Percentiles rank a stretch among this genome's conserved stretches.
These are phyloP conservation scores for Paedocypris sp. DNA, from an alignment of 2,113 vertebrate genomes.

Conservation along the genomic window DNA sequence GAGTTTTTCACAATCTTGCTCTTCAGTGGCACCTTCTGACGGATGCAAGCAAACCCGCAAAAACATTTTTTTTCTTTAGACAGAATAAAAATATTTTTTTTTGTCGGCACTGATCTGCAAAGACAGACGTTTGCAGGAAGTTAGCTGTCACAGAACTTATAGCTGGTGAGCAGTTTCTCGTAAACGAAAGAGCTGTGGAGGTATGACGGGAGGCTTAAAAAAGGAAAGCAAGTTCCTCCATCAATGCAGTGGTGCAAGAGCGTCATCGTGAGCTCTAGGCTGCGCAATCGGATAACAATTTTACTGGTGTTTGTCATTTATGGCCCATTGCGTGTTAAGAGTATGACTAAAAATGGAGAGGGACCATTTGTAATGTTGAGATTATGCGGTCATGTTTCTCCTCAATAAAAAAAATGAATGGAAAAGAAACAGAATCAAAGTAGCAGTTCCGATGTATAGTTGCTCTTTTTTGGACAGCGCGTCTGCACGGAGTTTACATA, in stretches of 20 bases:
- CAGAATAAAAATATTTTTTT: too few species aligned
- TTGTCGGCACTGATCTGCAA: conserved; percentile 54
- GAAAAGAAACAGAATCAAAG: background rate
- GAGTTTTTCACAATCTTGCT: too few species aligned
- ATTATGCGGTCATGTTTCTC: too few species aligned
- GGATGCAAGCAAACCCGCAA: too few species aligned
- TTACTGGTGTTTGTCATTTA: background rate
- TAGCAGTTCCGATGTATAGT: too few species aligned
- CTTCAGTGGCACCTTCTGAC: too few species aligned
- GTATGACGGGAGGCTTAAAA: conserved; percentile 38
- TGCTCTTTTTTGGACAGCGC: background rate
- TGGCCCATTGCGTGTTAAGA: background rate
- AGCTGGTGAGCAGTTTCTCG: conserved; percentile 59
- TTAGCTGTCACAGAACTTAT: conserved; percentile 58
- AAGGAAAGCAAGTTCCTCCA: conserved; percentile 54
- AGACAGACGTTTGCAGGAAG: conserved; percentile 54
- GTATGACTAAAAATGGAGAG: background rate
- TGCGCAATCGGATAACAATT: background rate
- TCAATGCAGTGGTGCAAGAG: conserved; percentile 49
- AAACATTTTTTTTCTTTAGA: too few species aligned
- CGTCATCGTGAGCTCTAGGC: conserved; percentile 11
- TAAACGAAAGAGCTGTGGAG: conserved; percentile 53
- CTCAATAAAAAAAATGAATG: too few species aligned
- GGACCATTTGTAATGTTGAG: too few species aligned
- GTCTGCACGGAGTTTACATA: background rate